These are phyloP conservation scores for Peromyscus maniculatus DNA, from an alignment of 2,113 vertebrate genomes.

Conservation along the genomic window DNA sequence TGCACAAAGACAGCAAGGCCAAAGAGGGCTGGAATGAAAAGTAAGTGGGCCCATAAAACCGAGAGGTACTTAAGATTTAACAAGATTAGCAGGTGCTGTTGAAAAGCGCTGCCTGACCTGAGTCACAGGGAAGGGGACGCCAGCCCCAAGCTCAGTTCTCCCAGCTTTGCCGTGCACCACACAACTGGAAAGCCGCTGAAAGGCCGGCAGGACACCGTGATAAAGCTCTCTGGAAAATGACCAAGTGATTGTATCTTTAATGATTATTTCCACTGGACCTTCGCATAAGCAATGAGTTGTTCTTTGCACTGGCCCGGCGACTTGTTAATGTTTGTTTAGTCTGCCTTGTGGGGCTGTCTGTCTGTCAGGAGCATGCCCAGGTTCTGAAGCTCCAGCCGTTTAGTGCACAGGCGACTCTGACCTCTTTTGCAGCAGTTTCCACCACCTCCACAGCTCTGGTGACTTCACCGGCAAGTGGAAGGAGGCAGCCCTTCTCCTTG, in stretches of 20 bases:
- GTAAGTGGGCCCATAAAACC: constrained; percentile 71
- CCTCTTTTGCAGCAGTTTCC: neutral
- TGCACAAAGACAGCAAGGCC: constrained; percentile 62
- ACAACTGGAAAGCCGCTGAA: neutral
- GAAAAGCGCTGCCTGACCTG: constrained; percentile 45
- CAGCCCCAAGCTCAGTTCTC: constrained; percentile 1
- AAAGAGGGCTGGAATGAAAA: constrained; percentile 67
- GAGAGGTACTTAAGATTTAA: constrained; percentile 74
- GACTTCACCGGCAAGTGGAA: neutral
- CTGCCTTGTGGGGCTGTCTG: constrained; percentile 1
- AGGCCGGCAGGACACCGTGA: neutral
- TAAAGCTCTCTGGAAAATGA: constrained; percentile 54
- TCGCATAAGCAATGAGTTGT: neutral
- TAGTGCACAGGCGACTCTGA: neutral
- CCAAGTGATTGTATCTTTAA: constrained; percentile 37
- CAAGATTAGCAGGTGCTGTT: constrained; percentile 77
- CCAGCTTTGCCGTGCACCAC: constrained; percentile 25
- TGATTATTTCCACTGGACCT: constrained; percentile 43
- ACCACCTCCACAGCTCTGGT: neutral
- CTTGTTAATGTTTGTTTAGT: constrained; percentile 58
- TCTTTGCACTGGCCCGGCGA: constrained; percentile 10
- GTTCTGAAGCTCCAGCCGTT: constrained; percentile 40
- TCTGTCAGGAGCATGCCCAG: neutral
- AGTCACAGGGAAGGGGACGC: constrained; percentile 34
- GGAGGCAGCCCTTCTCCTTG: constrained; percentile 24